These are phyloP conservation scores for Hipparchia sbordonii DNA, from an alignment of 2,888 invertebrate species.

Conservation along the genomic window DNA sequence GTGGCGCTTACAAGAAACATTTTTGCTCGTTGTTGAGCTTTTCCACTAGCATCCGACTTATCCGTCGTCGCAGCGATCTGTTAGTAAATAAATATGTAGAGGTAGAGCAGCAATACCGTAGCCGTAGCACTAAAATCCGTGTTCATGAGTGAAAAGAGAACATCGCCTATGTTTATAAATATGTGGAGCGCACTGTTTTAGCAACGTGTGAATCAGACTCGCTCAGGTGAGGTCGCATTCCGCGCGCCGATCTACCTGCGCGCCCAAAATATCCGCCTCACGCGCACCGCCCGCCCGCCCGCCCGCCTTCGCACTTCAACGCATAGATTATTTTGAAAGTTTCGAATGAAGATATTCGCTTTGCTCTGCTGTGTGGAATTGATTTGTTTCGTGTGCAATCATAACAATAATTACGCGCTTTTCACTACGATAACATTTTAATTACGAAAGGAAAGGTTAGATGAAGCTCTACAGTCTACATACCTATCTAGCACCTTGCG, in stretches of 20 bases:
- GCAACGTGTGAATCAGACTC: conserved; percentile 74
- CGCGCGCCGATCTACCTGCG: conserved; percentile 72
- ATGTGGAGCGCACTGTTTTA: conserved; percentile 76
- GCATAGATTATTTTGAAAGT: conserved; percentile 57
- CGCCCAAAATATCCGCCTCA: conserved; percentile 73
- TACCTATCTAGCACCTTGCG: conserved; percentile 44
- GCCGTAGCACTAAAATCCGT: conserved; percentile 7
- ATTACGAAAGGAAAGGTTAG: conserved; percentile 32
- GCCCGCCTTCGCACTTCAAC: conserved; percentile 52
- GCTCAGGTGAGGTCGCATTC: conserved; percentile 82
- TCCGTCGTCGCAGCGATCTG: neutral
- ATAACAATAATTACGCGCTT: neutral
- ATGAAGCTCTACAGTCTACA: conserved; percentile 41
- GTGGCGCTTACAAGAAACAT: neutral
- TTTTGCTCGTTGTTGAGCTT: neutral
- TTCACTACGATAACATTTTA: neutral
- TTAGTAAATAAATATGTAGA: neutral
- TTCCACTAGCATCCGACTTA: neutral
- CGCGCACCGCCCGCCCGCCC: conserved; percentile 64
- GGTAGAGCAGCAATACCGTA: conserved; percentile 8
- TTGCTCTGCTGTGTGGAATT: neutral
- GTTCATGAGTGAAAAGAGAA: conserved; percentile 28
- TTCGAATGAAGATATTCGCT: conserved; percentile 8
- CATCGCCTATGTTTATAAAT: conserved; percentile 38
- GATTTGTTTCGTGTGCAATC: neutral